These are phyloP conservation scores for Agriotes lineatus DNA, from an alignment of 2,888 invertebrate species.

Conservation along the genomic window DNA sequence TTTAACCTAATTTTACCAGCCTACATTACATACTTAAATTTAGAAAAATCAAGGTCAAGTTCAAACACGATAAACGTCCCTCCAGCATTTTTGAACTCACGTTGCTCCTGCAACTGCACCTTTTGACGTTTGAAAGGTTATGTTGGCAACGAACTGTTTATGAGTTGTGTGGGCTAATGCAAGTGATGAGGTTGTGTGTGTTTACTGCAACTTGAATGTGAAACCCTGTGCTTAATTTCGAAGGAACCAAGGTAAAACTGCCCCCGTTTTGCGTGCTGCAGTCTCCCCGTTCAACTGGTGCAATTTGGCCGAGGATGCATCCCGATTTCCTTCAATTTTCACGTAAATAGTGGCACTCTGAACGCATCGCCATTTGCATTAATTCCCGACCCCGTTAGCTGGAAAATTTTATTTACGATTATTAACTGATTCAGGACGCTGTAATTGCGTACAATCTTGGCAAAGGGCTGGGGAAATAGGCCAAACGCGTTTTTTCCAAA, in stretches of 20 bases:
- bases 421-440: background rate
- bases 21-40: too few relatives aligned
- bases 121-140: slow-evolving; percentile 17
- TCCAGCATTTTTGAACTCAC: background rate
- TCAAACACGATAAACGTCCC: too few relatives aligned
- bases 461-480: background rate
- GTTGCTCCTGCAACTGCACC: background rate
- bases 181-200: slow-evolving; percentile 26
- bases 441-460: background rate
- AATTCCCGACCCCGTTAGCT: slow-evolving; percentile 37
- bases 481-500: background rate
- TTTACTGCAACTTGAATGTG: slow-evolving; percentile 26
- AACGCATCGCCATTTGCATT: slow-evolving; percentile 40
- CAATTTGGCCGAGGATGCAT: background rate
- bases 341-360: slow-evolving; percentile 12
- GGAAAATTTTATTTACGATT: slow-evolving; percentile 30
- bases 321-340: slow-evolving; percentile 1
- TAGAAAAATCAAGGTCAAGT: too few relatives aligned
- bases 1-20: too few relatives aligned
- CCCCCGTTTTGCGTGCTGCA: slow-evolving; percentile 2
- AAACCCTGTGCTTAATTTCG: slow-evolving; percentile 14
- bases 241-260: slow-evolving; percentile 19
- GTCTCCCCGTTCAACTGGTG: background rate
- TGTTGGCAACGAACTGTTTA: slow-evolving; percentile 26
- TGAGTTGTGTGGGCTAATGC: slow-evolving; percentile 26